Percentiles rank a stretch among this genome's conserved stretches.
phyloP scores from a whole-genome alignment of 2,888 invertebrate species.

The Mantis religiosa region DNA sequence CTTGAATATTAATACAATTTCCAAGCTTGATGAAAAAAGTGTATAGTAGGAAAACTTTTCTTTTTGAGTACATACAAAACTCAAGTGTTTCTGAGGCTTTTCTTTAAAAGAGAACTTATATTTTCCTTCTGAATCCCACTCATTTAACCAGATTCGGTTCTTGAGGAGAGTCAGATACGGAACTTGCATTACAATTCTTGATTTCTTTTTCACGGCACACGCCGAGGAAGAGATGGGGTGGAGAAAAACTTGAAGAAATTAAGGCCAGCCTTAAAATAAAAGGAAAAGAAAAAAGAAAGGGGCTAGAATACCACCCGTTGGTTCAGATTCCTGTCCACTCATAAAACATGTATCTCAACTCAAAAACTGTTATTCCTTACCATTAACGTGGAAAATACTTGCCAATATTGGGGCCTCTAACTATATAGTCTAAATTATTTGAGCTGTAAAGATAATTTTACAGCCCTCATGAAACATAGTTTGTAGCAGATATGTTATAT shows the following conservation, averaged over 20 bases:
- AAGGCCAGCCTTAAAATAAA: not conserved
- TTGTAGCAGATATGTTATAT: no score
- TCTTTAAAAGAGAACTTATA: constrained; percentile 11
- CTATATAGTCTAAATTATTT: no score
- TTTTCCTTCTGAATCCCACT: constrained; percentile 6
- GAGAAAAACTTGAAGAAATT: constrained; percentile 4
- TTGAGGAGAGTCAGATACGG: constrained; percentile 25
- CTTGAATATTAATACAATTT: constrained; percentile 29
- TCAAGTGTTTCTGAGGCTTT: constrained; percentile 6
- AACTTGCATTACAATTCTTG: constrained; percentile 31
- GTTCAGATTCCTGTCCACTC: not conserved
- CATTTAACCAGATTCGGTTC: constrained; percentile 23
- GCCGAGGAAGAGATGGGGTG: not conserved
- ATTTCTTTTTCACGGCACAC: constrained; percentile 28
- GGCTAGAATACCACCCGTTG: not conserved
- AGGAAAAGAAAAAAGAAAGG: not conserved
- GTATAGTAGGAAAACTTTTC: constrained; percentile 21
- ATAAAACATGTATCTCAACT: not conserved
- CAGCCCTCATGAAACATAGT: no score
- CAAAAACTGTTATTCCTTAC: no score
- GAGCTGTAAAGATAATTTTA: no score
- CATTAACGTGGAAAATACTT: no score
- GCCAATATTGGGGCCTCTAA: no score
- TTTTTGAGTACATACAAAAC: constrained; percentile 16
- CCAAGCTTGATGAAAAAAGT: constrained; percentile 24